A percentile compares a stretch with the other conserved stretches of the same genome.
Evolutionary conservation across 2,113 vertebrate genomes (phyloP).

Genomic region (Clarias magur): DNA sequence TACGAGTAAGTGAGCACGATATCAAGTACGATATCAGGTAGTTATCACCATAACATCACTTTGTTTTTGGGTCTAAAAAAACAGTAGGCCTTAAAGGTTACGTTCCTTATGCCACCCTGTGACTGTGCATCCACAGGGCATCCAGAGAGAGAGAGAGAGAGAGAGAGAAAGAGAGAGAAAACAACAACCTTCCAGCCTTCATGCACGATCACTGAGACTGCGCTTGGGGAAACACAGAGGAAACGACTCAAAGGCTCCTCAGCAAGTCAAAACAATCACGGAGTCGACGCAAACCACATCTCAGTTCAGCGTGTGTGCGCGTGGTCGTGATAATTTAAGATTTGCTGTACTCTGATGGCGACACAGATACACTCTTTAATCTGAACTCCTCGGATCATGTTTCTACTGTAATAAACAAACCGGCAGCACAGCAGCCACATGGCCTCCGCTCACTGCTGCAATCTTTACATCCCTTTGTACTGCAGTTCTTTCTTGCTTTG

Average conservation of each 20-base stretch:
- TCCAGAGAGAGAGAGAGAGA: neutral
- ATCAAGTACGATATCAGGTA: neutral
- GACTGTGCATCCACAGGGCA: neutral
- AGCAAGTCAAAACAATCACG: conserved; percentile 3
- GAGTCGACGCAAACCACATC: neutral
- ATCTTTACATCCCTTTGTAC: neutral
- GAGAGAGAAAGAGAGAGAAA: neutral
- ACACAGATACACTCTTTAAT: neutral
- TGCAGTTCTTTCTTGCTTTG: neutral
- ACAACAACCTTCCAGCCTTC: neutral
- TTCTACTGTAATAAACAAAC: conserved; percentile 20
- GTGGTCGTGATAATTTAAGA: neutral
- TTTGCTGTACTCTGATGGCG: neutral
- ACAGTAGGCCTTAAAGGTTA: neutral
- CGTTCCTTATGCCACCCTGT: neutral
- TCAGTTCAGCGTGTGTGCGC: neutral
- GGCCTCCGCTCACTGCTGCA: neutral
- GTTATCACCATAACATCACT: neutral
- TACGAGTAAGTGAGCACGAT: neutral
- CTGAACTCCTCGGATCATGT: neutral
- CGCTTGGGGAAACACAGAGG: neutral
- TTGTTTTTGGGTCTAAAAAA: conserved; percentile 36
- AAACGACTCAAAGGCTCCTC: neutral
- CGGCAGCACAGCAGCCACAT: conserved; percentile 11
- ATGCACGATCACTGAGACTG: conserved; percentile 9